phyloP scores from a whole-genome alignment of 2,888 invertebrate genomes.

The Chrysotoxum bicinctum region DNA sequence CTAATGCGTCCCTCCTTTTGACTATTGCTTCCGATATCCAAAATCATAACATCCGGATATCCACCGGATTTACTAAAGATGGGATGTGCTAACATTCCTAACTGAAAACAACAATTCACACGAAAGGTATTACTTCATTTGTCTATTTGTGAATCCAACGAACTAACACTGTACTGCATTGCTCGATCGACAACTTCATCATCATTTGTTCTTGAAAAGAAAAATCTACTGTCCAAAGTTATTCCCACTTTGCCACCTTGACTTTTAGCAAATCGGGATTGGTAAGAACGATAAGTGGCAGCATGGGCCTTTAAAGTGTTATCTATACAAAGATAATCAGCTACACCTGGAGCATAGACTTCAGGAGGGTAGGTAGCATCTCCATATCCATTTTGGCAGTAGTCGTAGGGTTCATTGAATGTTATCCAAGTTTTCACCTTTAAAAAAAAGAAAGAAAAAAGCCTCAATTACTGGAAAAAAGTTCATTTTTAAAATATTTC shows the following conservation, averaged over 20 bases:
- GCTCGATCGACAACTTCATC: constrained; percentile 74
- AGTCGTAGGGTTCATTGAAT: constrained; percentile 82
- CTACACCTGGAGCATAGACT: constrained; percentile 81
- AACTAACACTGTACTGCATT: constrained; percentile 76
- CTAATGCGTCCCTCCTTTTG: constrained; percentile 76
- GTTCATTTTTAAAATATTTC: too few species aligned
- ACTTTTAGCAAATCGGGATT: constrained; percentile 78
- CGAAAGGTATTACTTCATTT: too few species aligned
- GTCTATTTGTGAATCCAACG: not conserved
- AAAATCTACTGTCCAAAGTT: constrained; percentile 75
- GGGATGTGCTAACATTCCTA: constrained; percentile 80
- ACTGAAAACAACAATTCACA: too few species aligned
- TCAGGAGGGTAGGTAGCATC: constrained; percentile 76
- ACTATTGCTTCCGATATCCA: constrained; percentile 77
- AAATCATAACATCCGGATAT: constrained; percentile 78
- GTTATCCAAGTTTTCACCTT: constrained; percentile 63
- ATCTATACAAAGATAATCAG: constrained; percentile 83
- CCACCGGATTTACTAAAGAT: constrained; percentile 77
- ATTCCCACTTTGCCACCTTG: constrained; percentile 78
- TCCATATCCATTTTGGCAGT: constrained; percentile 83
- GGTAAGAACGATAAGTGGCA: constrained; percentile 81
- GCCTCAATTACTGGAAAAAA: too few species aligned
- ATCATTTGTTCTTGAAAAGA: constrained; percentile 74
- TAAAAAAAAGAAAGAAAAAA: not conserved
- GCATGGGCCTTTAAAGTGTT: constrained; percentile 84